A percentile compares a stretch with the other conserved stretches of the same genome.
Conservation (phyloP, 2,888 invertebrate species). For the Myathropa florea region DNA sequence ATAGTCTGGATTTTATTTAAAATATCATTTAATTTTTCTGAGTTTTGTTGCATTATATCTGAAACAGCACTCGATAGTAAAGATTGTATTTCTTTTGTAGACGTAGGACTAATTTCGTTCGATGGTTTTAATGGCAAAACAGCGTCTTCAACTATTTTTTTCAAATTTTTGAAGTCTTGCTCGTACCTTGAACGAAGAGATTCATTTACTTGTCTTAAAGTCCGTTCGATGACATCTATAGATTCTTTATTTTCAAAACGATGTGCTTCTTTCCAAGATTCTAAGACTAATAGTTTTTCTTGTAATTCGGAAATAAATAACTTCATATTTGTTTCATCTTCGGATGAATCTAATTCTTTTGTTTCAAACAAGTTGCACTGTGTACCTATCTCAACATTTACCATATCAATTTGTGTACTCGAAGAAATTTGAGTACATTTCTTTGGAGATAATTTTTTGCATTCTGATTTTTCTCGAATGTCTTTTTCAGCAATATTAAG, state of each 20-base stretch:
- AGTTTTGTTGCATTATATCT: conserved; percentile 27
- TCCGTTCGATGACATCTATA: conserved; percentile 31
- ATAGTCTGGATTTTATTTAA: conserved; percentile 45
- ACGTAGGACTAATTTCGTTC: not conserved
- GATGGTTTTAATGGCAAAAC: not conserved
- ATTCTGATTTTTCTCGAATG: conserved; percentile 76
- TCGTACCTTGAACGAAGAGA: not conserved
- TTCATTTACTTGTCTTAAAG: conserved; percentile 29
- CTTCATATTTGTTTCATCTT: not conserved
- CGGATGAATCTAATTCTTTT: conserved; percentile 13
- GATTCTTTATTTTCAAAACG: conserved; percentile 5
- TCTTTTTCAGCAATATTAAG: conserved; percentile 84
- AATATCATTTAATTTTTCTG: conserved; percentile 52
- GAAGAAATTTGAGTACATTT: conserved; percentile 5
- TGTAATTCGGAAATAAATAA: conserved; percentile 16
- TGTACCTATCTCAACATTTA: conserved; percentile 25
- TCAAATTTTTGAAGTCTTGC: not conserved
- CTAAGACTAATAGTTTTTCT: conserved; percentile 30
- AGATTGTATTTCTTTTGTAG: conserved; percentile 11
- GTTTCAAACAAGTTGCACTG: conserved; percentile 36
- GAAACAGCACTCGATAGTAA: conserved; percentile 27
- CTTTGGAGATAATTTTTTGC: conserved; percentile 45
- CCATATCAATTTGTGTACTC: conserved; percentile 23
- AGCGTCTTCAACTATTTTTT: conserved; percentile 1
- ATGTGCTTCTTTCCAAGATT: conserved; percentile 24